These are phyloP conservation scores for Lepidonotus clava DNA, from an alignment of 2,888 invertebrate species.

Conservation along the genomic window DNA sequence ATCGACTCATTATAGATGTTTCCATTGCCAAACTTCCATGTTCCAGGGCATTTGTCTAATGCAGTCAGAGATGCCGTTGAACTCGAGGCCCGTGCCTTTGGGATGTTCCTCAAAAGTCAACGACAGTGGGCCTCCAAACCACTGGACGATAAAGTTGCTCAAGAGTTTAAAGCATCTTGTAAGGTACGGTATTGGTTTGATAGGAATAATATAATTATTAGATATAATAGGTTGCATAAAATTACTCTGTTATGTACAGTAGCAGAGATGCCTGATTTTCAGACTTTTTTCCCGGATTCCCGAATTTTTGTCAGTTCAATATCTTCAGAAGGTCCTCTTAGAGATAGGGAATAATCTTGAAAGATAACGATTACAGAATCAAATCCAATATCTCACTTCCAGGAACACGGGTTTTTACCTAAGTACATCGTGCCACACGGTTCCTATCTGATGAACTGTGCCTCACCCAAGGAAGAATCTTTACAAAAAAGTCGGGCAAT, in stretches of 20 bases:
- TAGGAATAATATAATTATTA: no score
- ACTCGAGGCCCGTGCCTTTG: constrained; percentile 79
- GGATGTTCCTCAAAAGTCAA: constrained; percentile 78
- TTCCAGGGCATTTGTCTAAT: constrained; percentile 77
- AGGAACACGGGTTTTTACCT: constrained; percentile 78
- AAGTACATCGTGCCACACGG: constrained; percentile 78
- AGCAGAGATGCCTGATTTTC: no score
- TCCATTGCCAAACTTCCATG: neutral
- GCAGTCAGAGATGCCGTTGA: constrained; percentile 77
- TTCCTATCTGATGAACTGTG: constrained; percentile 82
- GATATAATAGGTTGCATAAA: no score
- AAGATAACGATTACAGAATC: no score
- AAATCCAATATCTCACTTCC: constrained; percentile 47
- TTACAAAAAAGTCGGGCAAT: constrained; percentile 79
- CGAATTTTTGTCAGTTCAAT: no score
- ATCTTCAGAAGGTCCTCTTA: no score
- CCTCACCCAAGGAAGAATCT: constrained; percentile 79
- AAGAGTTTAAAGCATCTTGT: constrained; percentile 76
- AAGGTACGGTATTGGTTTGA: no score
- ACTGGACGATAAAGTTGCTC: constrained; percentile 71
- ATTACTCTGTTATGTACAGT: no score
- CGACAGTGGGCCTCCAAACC: constrained; percentile 78
- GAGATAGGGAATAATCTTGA: no score
- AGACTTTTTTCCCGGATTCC: no score
- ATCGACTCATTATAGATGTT: neutral